Base-by-base conservation (phyloP, 2,888 invertebrate genomes). In the Cistogaster globosa region DNA sequence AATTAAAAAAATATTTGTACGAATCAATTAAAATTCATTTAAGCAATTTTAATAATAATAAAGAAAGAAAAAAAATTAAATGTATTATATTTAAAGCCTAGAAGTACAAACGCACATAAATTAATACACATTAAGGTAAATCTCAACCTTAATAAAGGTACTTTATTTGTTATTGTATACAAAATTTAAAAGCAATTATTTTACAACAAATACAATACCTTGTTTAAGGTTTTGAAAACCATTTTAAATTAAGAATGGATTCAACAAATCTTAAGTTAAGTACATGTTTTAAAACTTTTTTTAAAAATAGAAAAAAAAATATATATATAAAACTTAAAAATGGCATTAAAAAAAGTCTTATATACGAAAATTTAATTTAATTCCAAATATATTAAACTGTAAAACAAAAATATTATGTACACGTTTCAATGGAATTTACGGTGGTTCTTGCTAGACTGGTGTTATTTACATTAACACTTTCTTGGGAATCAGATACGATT, bases 1-100 rank as follows among this genome's bases (percentile, higher is more conserved):
- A 11, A 58, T 51, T 77, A 69, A 80, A 81, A 71, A 78, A 14
- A 82, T 85, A 84, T 84, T 85, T 85, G 82, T 85, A 85, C 85
- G 82, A 75, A 71, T 78, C 12, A 26, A 74, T 77, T 81, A 74
- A 65, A 76, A 74, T 78, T 69, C 58, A 74, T 60, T 53, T 62
- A 18, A 62, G 38, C 45, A 78, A 71, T 65, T 71, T 58, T 60
- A 69, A 12, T 26, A n/a, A 65, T 65, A 51, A 53, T 16, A 76
- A 53, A 38, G 45, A 53, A 9, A 22, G 18, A 60, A 63, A 22
- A n/a, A 60, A 53, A 72, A 60, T 9, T 18, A 20, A 14, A 57
- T 26, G 20, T 5, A 32, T 55, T 58, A 42, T 58, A 82, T 38
- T 26, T 26, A 62, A 67, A 69, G 68, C 26, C 22, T 84, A 76